Percentiles rank a stretch among this genome's conserved stretches.
phyloP scores from a whole-genome alignment of 2,113 vertebrate species.

The Salvelinus alpinus region DNA sequence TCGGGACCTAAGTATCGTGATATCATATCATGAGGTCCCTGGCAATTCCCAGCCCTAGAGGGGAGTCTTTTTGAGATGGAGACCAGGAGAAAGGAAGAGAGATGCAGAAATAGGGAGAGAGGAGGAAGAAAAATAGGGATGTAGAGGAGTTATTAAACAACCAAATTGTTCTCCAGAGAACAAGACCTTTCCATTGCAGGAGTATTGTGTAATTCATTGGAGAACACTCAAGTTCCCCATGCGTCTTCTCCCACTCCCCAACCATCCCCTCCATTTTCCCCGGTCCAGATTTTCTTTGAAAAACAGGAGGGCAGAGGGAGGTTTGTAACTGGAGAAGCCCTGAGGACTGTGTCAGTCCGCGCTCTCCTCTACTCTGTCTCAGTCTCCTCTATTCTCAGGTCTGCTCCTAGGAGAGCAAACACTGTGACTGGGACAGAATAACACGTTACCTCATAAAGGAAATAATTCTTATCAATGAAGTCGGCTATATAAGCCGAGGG shows the following conservation, averaged over 20 bases:
- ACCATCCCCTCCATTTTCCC: slow-evolving; percentile 12
- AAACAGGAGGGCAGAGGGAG: slow-evolving; percentile 51
- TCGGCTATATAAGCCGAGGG: background rate
- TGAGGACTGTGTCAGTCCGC: slow-evolving; percentile 54
- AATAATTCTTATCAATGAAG: background rate
- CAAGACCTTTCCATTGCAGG: slow-evolving; percentile 21
- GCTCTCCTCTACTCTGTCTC: slow-evolving; percentile 31
- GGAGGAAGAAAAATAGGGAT: background rate
- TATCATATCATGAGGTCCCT: no score
- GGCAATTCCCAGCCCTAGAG: background rate
- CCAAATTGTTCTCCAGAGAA: slow-evolving; percentile 20
- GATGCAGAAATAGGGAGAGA: background rate
- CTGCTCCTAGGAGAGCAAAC: slow-evolving; percentile 29
- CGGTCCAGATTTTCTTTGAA: slow-evolving; percentile 43
- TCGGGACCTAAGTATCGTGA: no score
- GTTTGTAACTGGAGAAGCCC: slow-evolving; percentile 63
- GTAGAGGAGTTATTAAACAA: background rate
- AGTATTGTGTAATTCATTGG: slow-evolving; percentile 37
- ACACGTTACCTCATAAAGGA: background rate
- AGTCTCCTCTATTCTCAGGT: slow-evolving; percentile 25
- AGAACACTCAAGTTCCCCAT: slow-evolving; percentile 27
- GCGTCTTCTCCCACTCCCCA: background rate
- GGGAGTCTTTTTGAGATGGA: background rate
- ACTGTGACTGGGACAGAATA: slow-evolving; percentile 4
- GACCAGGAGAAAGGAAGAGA: background rate